These are phyloP conservation scores for Adineta ricciae DNA, from an alignment of 2,888 invertebrate genomes.

Conservation along the genomic window DNA sequence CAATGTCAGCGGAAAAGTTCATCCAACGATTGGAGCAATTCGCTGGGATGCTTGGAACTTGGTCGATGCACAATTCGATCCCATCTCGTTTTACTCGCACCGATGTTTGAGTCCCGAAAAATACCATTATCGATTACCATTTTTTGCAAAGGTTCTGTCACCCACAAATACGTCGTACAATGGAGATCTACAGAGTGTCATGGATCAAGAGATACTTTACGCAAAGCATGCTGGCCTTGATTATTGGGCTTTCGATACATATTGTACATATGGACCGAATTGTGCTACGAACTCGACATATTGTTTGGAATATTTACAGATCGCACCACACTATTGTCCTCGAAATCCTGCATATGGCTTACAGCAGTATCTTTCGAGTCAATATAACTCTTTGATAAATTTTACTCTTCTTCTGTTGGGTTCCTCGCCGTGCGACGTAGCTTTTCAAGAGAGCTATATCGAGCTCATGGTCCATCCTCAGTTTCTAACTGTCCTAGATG, in stretches of 20 bases:
- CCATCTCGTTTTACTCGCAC: neutral
- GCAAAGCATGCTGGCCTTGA: neutral
- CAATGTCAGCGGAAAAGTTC: neutral
- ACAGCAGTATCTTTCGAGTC: neutral
- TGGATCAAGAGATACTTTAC: neutral
- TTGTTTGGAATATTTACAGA: neutral
- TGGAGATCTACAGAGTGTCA: neutral
- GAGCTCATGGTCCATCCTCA: neutral
- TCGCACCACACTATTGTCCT: neutral
- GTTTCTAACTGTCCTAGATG: neutral
- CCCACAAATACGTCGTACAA: neutral
- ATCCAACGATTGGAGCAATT: neutral
- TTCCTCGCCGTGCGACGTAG: neutral
- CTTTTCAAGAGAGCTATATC: neutral
- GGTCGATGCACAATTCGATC: neutral
- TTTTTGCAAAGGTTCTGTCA: neutral
- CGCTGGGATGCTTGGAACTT: neutral
- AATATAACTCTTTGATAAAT: neutral
- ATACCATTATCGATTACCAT: neutral
- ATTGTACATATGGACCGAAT: neutral
- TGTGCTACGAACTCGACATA: neutral
- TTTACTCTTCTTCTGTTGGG: neutral
- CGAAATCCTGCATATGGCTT: neutral
- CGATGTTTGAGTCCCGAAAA: neutral
- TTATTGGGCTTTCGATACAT: neutral